These are phyloP conservation scores for Bungarus multicinctus DNA, from an alignment of 2,113 vertebrate genomes.

Conservation along the genomic window DNA sequence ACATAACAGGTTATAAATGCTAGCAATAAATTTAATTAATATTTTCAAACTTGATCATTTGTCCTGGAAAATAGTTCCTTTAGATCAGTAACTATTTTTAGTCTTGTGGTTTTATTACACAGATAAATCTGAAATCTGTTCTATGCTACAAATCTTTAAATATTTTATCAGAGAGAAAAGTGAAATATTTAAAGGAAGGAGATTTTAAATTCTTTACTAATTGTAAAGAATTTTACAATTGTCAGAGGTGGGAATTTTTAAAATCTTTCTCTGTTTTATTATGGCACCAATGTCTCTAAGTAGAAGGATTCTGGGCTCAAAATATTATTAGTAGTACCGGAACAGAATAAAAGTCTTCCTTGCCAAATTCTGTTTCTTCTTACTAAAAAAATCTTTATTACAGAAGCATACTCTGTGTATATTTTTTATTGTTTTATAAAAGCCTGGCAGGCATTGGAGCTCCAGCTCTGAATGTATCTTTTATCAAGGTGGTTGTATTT, in stretches of 20 bases:
- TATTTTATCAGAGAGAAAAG: background rate
- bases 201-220: background rate
- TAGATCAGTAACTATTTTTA: background rate
- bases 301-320: background rate
- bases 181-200: background rate
- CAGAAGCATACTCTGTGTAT: background rate
- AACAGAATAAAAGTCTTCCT: background rate
- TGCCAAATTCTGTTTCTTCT: background rate
- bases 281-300: background rate
- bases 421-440: background rate
- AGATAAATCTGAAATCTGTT: background rate
- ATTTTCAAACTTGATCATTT: background rate
- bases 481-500: background rate
- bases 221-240: background rate
- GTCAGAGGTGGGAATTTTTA: background rate
- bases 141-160: background rate
- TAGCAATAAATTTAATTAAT: background rate
- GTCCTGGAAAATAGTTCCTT: background rate
- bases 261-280: background rate
- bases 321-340: background rate
- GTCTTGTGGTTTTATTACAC: background rate
- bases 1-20: background rate
- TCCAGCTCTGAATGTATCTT: background rate
- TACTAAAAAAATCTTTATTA: background rate
- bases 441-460: background rate